Evolutionary conservation across 1,140 invertebrate genomes (phyloP), one percentile per base, ranked within the genome.

Genomic region (Drosophila athabasca): DNA sequence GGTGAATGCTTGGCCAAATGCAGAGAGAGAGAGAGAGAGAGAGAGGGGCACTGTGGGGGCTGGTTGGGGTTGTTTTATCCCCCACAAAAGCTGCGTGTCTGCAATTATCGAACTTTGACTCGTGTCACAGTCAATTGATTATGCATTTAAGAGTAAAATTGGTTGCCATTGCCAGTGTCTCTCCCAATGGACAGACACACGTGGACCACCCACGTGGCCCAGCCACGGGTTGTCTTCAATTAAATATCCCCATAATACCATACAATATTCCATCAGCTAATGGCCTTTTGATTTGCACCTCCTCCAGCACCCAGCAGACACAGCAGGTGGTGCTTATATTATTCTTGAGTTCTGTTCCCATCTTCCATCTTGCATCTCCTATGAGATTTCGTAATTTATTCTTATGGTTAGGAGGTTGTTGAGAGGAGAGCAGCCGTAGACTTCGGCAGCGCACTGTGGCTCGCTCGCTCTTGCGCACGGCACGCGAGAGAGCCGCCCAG

Each of bases 71-170:
- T 26, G 24, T 26, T 26, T 0, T 26, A 26, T 26, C 15, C 15
- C 15, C 31, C 60, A 52, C 54, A 62, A 61, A 67, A 66, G 55
- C 64, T 73, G 58, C 58, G 73, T 61, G 78, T 24, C 46, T 41
- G 73, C 73, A 52, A 62, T 81, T 81, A 73, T 61, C 48, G 68
- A 46, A 54, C 79, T 77, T 67, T 70, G 76, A 35, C 51, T 54
- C 52, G 13, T 69, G 52, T 69, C 67, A 22, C 52, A 43, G 65
- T 53, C 65, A 70, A 70, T 70, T 69, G 49, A 68, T 29, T 68
- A 69, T 70, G 67, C 67, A 70, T 69, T 58, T 15, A 13, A 45
- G 57, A 39, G 43, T 61, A 58, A 43, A 35, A 9, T 2, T 41
- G 19, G n/a, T 48, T 39, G 17, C n/a, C 61, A 39, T 50, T 35